Conservation (phyloP, 2,113 vertebrate genomes). For the Actenoides lindsayi region DNA sequence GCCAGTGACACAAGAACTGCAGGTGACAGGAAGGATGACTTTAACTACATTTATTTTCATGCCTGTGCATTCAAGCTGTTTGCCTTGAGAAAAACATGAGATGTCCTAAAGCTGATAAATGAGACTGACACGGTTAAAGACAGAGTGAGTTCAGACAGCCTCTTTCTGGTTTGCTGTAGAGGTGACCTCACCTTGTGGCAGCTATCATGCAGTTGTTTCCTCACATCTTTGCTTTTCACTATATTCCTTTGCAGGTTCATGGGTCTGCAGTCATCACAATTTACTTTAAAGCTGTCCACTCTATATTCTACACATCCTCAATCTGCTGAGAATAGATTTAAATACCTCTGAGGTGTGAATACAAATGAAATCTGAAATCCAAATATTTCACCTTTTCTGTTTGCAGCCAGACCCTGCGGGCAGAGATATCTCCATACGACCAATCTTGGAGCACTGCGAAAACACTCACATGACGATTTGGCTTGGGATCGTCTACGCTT, state of each 20-base stretch:
- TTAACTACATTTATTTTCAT: slow-evolving; percentile 4
- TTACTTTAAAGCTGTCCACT: neutral
- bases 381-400: slow-evolving; percentile 8
- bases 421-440: slow-evolving; percentile 95
- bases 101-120: neutral
- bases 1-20: neutral
- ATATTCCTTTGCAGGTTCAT: neutral
- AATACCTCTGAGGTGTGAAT: neutral
- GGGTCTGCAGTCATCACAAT: neutral
- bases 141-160: neutral
- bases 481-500: slow-evolving; percentile 98
- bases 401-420: slow-evolving; percentile 94
- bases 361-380: neutral
- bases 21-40: neutral
- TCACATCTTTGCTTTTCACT: neutral
- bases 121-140: neutral
- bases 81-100: neutral
- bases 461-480: slow-evolving; percentile 99
- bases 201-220: neutral
- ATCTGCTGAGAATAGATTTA: neutral
- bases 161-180: neutral
- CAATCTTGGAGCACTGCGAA: slow-evolving; percentile 98
- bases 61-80: neutral
- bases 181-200: neutral
- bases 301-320: neutral